phyloP scores from a whole-genome alignment of 1,140 invertebrate genomes.

The Palaemon carinicauda region DNA sequence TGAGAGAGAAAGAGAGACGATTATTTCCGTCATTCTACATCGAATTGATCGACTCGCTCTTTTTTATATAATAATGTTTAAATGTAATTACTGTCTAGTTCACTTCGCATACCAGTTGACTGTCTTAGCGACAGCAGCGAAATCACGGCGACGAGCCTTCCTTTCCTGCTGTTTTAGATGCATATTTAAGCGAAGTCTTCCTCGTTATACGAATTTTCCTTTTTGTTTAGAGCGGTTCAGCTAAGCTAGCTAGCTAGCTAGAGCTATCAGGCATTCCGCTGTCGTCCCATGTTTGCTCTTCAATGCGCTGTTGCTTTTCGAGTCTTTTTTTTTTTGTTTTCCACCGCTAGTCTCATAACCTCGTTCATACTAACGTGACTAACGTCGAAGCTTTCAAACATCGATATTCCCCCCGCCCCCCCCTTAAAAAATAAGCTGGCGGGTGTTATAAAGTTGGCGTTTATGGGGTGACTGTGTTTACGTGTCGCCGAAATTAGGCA shows the following conservation, averaged over 20 bases:
- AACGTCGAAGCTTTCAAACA: too few species aligned
- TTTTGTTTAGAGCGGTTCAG: constrained; percentile 39
- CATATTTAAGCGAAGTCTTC: constrained; percentile 28
- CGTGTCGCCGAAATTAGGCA: constrained; percentile 33
- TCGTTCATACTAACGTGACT: too few species aligned
- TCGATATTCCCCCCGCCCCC: too few species aligned
- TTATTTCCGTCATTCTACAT: neutral
- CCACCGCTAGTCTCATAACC: neutral
- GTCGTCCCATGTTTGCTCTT: neutral
- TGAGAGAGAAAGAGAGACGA: neutral
- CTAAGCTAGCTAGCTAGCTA: neutral
- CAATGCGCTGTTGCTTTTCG: neutral
- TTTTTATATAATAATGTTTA: too few species aligned
- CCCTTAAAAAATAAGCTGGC: too few species aligned
- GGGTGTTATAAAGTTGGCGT: too few species aligned
- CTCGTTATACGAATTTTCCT: constrained; percentile 51
- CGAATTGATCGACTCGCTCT: too few species aligned
- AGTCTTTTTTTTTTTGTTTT: neutral
- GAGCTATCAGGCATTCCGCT: neutral
- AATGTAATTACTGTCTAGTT: too few species aligned
- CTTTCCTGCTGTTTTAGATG: constrained; percentile 6
- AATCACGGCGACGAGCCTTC: neutral
- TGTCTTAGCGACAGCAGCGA: neutral
- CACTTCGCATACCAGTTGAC: too few species aligned
- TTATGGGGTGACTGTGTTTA: too few species aligned